A percentile compares a stretch with the other conserved stretches of the same genome.
phyloP scores from a whole-genome alignment of 2,797 vertebrate species.

The Cryptoprocta ferox region DNA sequence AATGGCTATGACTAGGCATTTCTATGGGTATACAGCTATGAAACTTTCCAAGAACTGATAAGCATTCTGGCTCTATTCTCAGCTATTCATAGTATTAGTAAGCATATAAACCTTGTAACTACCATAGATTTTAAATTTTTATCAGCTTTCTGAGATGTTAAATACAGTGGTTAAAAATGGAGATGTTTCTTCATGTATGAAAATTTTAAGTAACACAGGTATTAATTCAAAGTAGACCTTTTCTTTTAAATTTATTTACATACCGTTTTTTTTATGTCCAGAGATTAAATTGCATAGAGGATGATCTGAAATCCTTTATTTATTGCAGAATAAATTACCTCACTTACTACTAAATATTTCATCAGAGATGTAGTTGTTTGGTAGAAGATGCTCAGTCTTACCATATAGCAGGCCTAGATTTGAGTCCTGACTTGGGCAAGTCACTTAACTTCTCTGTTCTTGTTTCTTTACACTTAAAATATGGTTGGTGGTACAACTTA shows the following conservation, averaged over 20 bases:
- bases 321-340: background rate
- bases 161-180: background rate
- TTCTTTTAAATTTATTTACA: slow-evolving; percentile 26
- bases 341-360: slow-evolving; percentile 22
- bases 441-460: background rate
- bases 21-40: background rate
- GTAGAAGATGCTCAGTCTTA: slow-evolving; percentile 6
- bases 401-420: background rate
- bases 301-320: background rate
- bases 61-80: background rate
- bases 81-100: slow-evolving; percentile 10
- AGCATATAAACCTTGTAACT: background rate
- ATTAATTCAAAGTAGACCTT: slow-evolving; percentile 55
- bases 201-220: slow-evolving; percentile 49
- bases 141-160: slow-evolving; percentile 30
- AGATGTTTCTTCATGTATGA: slow-evolving; percentile 52
- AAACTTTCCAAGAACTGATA: background rate
- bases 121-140: slow-evolving; percentile 1
- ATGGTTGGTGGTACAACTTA: background rate
- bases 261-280: background rate
- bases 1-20: background rate
- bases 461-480: slow-evolving; percentile 16
- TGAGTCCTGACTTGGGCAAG: background rate
- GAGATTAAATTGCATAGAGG: slow-evolving; percentile 20
- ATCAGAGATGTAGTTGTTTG: background rate